A percentile compares a stretch with the other conserved stretches of the same genome.
Evolutionary conservation across 2,797 vertebrate genomes (phyloP).

Genomic region (Acanthornis magna): DNA sequence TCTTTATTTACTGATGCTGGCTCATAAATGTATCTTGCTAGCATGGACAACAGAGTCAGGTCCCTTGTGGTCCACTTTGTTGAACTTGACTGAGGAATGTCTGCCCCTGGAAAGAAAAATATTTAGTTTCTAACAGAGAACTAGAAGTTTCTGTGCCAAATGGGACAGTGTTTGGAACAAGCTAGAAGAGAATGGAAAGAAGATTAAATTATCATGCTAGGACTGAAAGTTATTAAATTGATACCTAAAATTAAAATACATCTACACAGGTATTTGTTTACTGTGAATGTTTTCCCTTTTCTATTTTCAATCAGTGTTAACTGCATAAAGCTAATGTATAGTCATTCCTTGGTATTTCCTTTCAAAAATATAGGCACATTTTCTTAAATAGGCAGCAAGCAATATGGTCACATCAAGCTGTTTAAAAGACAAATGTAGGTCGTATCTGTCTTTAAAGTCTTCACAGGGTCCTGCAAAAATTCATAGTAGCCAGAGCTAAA

Average conservation of each 20-base stretch:
- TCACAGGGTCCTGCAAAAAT: background rate
- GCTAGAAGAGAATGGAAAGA: background rate
- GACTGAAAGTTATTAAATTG: background rate
- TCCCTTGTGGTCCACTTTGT: constrained; percentile 44
- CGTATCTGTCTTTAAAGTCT: background rate
- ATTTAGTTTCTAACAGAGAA: constrained; percentile 59
- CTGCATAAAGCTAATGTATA: background rate
- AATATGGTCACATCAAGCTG: background rate
- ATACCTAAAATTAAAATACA: background rate
- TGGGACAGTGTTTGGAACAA: constrained; percentile 26
- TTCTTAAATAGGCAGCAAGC: background rate
- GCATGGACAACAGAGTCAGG: constrained; percentile 43
- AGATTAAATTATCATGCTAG: background rate
- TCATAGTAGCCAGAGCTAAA: background rate
- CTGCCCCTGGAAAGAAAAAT: constrained; percentile 61
- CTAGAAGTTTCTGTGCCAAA: constrained; percentile 37
- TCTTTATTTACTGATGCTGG: constrained; percentile 60
- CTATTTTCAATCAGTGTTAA: background rate
- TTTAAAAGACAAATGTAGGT: background rate
- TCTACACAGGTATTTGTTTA: background rate
- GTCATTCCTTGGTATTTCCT: background rate
- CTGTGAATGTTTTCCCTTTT: background rate
- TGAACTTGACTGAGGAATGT: constrained; percentile 58
- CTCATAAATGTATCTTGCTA: constrained; percentile 42
- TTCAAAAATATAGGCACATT: background rate